Evolutionary conservation across 1,140 invertebrate species (phyloP), one percentile per base, ranked within the genome.

Genomic region (Atta cephalotes): DNA sequence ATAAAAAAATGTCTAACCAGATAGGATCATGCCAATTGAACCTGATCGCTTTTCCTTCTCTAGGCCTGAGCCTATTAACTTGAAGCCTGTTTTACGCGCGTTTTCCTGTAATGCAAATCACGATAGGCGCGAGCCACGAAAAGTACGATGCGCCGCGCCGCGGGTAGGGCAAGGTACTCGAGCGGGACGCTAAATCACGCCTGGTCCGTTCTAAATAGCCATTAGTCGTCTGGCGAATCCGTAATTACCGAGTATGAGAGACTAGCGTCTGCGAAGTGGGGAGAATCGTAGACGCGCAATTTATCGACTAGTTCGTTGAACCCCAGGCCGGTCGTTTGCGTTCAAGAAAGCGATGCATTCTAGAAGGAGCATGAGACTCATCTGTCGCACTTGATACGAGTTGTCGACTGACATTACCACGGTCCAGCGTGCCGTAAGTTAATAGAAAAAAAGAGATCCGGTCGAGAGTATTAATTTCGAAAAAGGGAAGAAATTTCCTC

Each of bases 241-340:
- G n/a, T 77, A 87, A 90, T 90, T 90, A 86, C 62, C 87, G 58
- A 18, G 63, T 70, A 86, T 56, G 72, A 86, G 68, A 58, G 84
- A 63, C 72, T 60, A 14, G 21, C 35, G 85, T 16, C 16, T 35
- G 51, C 31, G n/a, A 35, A 68, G 76, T 60, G 63, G n/a, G 76
- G 62, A 21, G 74, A 81, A 86, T 86, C 76, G 63, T 80, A 68
- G 76, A 86, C 74, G 53, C 63, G 85, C 39, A 86, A 86, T 86
- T 86, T 86, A 81, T 86, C 65, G 76, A 25, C 35, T 45, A 65
- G 85, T 86, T 80, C 77, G 58, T 70, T 81, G 85, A 70, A 86
- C 77, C 28, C 53, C 25, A 12, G 35, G 49, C 31, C 28, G 45
- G 35, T 62, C 53, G 63, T 62, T 68, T 31, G 68, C 45, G 62